Conservation (phyloP, 1,140 invertebrate genomes). For the Penaeus chinensis region DNA sequence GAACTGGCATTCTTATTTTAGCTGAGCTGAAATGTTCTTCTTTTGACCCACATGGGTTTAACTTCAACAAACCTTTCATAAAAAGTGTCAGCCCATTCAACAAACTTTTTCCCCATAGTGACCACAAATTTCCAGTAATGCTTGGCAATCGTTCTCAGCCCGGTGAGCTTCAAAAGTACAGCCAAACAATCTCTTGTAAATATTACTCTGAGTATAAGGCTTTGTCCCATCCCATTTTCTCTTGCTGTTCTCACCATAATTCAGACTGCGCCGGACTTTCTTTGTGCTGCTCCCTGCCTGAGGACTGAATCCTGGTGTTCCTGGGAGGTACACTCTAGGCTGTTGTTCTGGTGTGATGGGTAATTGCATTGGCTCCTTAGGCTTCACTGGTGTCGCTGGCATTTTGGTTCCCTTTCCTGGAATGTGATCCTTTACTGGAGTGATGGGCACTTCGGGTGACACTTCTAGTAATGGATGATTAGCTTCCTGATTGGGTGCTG, state of each 20-base stretch:
- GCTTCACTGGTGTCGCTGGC: constrained; percentile 33
- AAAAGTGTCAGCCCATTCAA: constrained; percentile 50
- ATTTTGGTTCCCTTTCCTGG: neutral
- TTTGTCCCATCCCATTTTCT: constrained; percentile 16
- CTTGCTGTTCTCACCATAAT: constrained; percentile 17
- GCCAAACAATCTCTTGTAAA: constrained; percentile 44
- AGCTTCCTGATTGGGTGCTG: neutral
- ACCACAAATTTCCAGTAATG: constrained; percentile 47
- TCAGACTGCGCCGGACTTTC: constrained; percentile 25
- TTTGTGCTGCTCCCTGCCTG: constrained; percentile 8
- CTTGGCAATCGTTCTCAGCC: constrained; percentile 39
- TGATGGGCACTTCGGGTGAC: constrained; percentile 11
- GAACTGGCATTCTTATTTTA: neutral
- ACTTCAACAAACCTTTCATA: constrained; percentile 14
- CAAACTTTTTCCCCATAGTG: constrained; percentile 51
- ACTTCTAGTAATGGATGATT: constrained; percentile 9
- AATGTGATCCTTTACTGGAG: constrained; percentile 38
- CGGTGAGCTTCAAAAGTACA: constrained; percentile 29
- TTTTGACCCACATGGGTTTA: constrained; percentile 52
- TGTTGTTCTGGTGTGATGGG: constrained; percentile 24
- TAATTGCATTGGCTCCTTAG: neutral
- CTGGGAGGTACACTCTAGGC: neutral
- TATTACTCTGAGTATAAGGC: constrained; percentile 37
- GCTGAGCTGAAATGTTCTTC: constrained; percentile 23
- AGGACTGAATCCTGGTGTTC: constrained; percentile 3